Conservation (phyloP, 2,797 vertebrate species). For the Scomberomorus guttatus region DNA sequence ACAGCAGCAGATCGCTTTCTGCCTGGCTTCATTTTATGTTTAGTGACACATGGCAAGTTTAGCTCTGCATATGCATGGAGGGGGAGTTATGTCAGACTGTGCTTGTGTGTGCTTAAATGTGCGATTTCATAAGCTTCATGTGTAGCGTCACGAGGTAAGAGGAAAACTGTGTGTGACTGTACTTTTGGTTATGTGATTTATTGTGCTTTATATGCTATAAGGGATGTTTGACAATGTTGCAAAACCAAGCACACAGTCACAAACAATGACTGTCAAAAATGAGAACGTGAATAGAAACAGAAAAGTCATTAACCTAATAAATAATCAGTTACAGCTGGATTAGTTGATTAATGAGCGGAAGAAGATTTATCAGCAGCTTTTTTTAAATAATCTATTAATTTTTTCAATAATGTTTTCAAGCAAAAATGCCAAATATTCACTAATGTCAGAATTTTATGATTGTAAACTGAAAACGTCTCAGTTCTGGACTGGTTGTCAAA, state of each 20-base stretch:
- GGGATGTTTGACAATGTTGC: not conserved
- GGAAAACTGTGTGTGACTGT: conserved; percentile 2
- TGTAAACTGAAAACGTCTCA: not conserved
- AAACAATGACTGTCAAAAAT: not conserved
- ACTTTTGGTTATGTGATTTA: not conserved
- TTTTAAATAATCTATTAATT: not conserved
- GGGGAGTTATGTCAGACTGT: conserved; percentile 20
- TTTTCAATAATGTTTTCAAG: too few species aligned
- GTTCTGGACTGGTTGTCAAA: not conserved
- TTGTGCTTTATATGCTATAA: not conserved
- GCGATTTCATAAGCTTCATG: conserved; percentile 11
- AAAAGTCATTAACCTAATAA: too few species aligned
- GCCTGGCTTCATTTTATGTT: conserved; percentile 48
- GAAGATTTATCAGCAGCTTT: not conserved
- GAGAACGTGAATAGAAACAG: too few species aligned
- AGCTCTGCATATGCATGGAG: not conserved
- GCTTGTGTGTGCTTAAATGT: conserved; percentile 33
- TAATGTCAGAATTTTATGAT: too few species aligned
- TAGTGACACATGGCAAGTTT: conserved; percentile 32
- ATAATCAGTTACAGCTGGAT: too few species aligned
- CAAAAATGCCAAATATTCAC: too few species aligned
- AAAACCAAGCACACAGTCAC: not conserved
- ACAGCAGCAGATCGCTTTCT: conserved; percentile 49
- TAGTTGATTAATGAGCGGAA: too few species aligned
- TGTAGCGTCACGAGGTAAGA: not conserved